phyloP scores from a whole-genome alignment of 2,113 vertebrate species.

The Saccopteryx bilineata region DNA sequence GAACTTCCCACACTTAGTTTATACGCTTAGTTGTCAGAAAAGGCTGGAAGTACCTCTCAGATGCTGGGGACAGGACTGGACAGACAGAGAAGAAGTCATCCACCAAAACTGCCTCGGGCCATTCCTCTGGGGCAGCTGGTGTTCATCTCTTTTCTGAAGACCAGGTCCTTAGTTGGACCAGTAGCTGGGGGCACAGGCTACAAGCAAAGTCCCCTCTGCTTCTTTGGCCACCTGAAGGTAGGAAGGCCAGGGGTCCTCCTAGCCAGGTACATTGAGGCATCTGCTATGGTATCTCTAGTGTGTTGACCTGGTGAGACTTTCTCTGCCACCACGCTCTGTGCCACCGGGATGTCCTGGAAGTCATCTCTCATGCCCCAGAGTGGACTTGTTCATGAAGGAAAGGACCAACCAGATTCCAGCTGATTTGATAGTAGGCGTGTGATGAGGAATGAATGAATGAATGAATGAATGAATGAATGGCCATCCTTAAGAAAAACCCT shows the following conservation, averaged over 20 bases:
- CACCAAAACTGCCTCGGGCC: too few species aligned
- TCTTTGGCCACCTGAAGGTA: background rate
- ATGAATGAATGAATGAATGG: background rate
- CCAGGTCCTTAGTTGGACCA: background rate
- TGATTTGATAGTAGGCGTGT: background rate
- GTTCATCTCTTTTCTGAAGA: background rate
- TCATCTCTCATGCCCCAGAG: background rate
- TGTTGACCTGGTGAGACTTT: background rate
- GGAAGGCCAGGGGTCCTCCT: background rate
- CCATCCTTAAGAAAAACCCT: background rate
- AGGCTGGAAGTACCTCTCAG: too few species aligned
- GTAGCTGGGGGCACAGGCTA: background rate
- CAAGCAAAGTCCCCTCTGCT: background rate
- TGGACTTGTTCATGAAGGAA: background rate
- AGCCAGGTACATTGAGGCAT: fast-evolving
- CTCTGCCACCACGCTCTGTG: background rate
- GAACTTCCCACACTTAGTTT: too few species aligned
- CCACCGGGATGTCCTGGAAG: background rate
- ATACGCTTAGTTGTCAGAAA: too few species aligned
- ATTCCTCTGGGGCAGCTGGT: background rate
- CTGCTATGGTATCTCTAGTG: fast-evolving
- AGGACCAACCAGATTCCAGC: background rate
- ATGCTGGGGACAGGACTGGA: too few species aligned
- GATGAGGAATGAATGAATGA: background rate
- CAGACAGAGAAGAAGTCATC: too few species aligned